Evolutionary conservation across 2,113 vertebrate species (phyloP).

Genomic region (Burhinus oedicnemus): DNA sequence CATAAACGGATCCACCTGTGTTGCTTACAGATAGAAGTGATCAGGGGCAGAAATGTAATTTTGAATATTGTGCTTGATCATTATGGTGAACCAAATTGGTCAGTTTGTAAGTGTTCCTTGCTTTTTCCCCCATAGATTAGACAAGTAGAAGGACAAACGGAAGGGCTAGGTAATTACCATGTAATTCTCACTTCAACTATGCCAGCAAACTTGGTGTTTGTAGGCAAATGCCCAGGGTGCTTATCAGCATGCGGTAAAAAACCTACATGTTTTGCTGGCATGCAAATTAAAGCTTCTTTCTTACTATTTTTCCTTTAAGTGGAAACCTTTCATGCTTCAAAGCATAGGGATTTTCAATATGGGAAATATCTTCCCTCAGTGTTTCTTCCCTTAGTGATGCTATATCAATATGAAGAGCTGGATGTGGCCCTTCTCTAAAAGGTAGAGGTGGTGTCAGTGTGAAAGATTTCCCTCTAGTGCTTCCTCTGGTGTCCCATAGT

Average conservation of each 20-base stretch:
- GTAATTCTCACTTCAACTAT: not conserved
- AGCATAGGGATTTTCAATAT: not conserved
- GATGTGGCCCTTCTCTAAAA: not conserved
- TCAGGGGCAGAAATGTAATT: accelerated
- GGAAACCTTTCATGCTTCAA: not conserved
- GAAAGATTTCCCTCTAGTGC: not conserved
- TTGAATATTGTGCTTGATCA: not conserved
- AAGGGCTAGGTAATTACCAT: accelerated
- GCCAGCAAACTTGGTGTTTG: not conserved
- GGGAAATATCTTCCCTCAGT: accelerated
- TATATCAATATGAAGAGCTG: not conserved
- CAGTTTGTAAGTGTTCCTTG: not conserved
- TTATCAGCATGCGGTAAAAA: not conserved
- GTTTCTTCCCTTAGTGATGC: not conserved
- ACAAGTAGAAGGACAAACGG: not conserved
- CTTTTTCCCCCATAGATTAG: not conserved
- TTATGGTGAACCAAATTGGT: not conserved
- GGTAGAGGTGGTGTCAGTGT: not conserved
- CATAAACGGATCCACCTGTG: accelerated
- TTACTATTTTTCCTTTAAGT: not conserved
- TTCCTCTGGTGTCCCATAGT: not conserved
- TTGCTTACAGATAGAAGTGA: not conserved
- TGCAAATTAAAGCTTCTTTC: not conserved
- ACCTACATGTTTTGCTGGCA: not conserved
- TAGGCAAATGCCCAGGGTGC: not conserved